Conservation (phyloP, 1,140 invertebrate species). For the Lineus longissimus region DNA sequence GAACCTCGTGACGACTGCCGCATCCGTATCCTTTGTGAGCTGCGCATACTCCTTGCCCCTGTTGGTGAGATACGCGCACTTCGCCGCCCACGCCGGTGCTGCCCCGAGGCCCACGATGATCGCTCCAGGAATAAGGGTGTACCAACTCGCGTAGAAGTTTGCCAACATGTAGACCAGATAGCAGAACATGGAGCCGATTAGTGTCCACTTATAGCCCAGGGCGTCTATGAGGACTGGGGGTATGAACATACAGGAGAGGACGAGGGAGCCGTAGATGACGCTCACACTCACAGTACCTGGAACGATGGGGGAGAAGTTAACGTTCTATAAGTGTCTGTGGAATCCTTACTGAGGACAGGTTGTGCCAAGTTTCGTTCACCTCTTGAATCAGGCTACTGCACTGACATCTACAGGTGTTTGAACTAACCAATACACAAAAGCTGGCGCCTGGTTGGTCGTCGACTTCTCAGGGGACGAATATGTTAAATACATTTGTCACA, state of each 20-base stretch:
- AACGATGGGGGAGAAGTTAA: too few relatives aligned
- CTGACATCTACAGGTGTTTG: too few relatives aligned
- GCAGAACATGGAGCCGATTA: conserved; percentile 84
- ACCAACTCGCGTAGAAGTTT: conserved; percentile 74
- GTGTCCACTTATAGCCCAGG: conserved; percentile 91
- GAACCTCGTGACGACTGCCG: conserved; percentile 88
- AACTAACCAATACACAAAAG: too few relatives aligned
- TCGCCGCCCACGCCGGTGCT: conserved; percentile 93
- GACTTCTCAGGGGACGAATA: too few relatives aligned
- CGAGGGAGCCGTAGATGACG: conserved; percentile 81
- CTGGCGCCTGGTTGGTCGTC: too few relatives aligned
- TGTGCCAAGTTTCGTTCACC: too few relatives aligned
- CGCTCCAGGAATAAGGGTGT: conserved; percentile 87
- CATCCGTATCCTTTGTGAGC: conserved; percentile 63
- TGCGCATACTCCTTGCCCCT: conserved; percentile 71
- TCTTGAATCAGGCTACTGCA: too few relatives aligned
- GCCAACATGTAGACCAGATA: conserved; percentile 90
- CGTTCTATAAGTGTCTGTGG: too few relatives aligned
- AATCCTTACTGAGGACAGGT: too few relatives aligned
- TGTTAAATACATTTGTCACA: too few relatives aligned
- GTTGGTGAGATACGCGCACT: conserved; percentile 92
- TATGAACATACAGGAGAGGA: conserved; percentile 88
- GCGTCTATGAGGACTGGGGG: conserved; percentile 64
- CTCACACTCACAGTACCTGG: conserved; percentile 59
- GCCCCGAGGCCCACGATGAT: conserved; percentile 81